phyloP scores from a whole-genome alignment of 2,888 invertebrate genomes.

The Prosopocoilus inquinatus region DNA sequence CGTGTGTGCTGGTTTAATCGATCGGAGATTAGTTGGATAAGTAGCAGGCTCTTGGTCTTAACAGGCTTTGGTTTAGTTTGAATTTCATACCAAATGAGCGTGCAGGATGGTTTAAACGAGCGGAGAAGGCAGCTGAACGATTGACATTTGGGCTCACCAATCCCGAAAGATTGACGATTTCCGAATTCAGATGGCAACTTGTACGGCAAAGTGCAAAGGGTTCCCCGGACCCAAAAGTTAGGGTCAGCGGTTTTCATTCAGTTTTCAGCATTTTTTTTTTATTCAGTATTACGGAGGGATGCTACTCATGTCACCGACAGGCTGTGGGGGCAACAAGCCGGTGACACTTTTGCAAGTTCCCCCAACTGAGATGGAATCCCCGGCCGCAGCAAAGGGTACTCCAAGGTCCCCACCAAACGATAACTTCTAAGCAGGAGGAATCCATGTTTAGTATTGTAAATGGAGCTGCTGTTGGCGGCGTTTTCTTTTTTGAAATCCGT shows the following conservation, averaged over 20 bases:
- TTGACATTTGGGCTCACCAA: not conserved
- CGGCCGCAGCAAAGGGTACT: conserved; percentile 10
- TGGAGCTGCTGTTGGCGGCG: not conserved
- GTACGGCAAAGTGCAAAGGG: not conserved
- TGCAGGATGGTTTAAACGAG: not conserved
- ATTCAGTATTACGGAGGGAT: conserved; percentile 2
- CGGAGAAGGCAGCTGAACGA: not conserved
- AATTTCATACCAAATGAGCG: too few species aligned
- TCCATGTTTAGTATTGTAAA: not conserved
- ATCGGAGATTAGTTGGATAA: too few species aligned
- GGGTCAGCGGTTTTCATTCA: not conserved
- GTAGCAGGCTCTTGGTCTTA: too few species aligned
- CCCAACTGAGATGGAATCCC: conserved; percentile 13
- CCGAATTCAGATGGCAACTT: too few species aligned
- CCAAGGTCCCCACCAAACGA: conserved; percentile 14
- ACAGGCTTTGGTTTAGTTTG: too few species aligned
- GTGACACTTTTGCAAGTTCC: not conserved
- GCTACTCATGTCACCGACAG: conserved; percentile 6
- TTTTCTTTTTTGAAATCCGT: not conserved
- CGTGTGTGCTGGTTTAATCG: too few species aligned
- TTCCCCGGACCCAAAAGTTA: not conserved
- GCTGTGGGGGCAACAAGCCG: conserved; percentile 21
- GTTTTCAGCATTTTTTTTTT: not conserved
- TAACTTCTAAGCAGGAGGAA: not conserved
- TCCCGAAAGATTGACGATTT: not conserved